Evolutionary conservation across 1,140 invertebrate species (phyloP).

Genomic region (Temnothorax nylanderi): DNA sequence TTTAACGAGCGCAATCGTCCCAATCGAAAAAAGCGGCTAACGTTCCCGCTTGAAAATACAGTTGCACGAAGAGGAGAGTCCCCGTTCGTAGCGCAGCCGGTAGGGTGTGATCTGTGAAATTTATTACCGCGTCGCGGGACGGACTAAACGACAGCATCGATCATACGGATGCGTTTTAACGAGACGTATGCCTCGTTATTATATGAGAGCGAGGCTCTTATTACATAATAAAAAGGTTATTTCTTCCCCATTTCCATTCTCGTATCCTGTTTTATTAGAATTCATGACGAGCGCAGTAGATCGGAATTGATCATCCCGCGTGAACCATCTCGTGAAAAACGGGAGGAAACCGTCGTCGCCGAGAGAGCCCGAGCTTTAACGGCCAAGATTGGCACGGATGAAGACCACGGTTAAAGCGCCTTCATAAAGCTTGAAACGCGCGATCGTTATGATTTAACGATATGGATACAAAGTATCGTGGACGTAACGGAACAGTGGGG

Average conservation of each 20-base stretch:
- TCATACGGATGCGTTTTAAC: slow-evolving; percentile 2
- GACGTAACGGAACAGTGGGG: background rate
- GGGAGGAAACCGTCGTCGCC: background rate
- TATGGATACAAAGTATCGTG: slow-evolving; percentile 44
- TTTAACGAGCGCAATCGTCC: slow-evolving; percentile 56
- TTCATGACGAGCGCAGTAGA: background rate
- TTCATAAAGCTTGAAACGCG: slow-evolving; percentile 42
- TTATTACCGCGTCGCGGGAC: slow-evolving; percentile 21
- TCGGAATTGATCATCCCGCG: background rate
- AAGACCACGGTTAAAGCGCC: slow-evolving; percentile 37
- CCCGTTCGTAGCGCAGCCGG: background rate
- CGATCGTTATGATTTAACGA: slow-evolving; percentile 55
- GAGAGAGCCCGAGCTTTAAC: background rate
- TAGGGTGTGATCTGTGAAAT: slow-evolving; percentile 20
- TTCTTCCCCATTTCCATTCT: background rate
- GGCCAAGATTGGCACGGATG: slow-evolving; percentile 19
- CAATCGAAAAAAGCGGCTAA: slow-evolving; percentile 48
- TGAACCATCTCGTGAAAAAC: background rate
- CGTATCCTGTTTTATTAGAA: background rate
- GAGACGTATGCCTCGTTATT: slow-evolving; percentile 19
- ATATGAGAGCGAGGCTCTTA: background rate
- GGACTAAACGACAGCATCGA: slow-evolving; percentile 15
- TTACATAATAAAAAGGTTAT: background rate
- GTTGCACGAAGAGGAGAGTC: background rate
- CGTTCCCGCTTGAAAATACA: slow-evolving; percentile 35